Evolutionary conservation across 2,113 vertebrate genomes (phyloP).

Genomic region (Butorides virescens): DNA sequence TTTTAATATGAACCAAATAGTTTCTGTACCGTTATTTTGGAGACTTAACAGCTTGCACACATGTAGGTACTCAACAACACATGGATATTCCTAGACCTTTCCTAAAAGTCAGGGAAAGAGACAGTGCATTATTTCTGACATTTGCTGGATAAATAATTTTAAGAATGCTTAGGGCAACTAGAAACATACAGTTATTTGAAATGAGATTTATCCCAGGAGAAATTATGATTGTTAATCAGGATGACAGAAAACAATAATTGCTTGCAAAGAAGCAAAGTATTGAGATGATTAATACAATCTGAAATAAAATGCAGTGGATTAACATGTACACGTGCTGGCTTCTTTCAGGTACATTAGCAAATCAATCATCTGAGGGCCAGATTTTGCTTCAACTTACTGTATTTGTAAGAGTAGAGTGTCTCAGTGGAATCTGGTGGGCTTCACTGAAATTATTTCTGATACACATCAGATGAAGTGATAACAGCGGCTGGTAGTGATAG

Average conservation of each 20-base stretch:
- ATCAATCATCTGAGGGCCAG: background rate
- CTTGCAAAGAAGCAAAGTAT: slow-evolving; percentile 15
- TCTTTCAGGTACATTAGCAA: background rate
- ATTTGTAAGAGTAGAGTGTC: background rate
- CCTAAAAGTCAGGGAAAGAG: background rate
- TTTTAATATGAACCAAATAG: background rate
- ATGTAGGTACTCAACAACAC: background rate
- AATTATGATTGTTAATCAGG: slow-evolving; percentile 17
- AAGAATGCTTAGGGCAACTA: background rate
- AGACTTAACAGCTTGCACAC: background rate
- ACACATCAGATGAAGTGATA: background rate
- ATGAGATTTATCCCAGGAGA: slow-evolving; percentile 20
- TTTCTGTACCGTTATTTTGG: background rate
- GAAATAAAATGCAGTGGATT: slow-evolving; percentile 26
- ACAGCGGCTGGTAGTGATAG: background rate
- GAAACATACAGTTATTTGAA: background rate
- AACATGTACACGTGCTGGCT: background rate
- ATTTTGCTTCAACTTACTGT: background rate
- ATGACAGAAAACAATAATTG: slow-evolving; percentile 31
- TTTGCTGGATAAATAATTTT: background rate
- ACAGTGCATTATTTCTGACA: background rate
- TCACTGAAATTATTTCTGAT: background rate
- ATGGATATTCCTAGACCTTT: background rate
- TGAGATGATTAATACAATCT: background rate
- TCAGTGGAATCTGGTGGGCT: background rate